A percentile compares a stretch with the other conserved stretches of the same genome.
These are phyloP conservation scores for Corythaeola cristata DNA, from an alignment of 2,113 vertebrate species.

Conservation along the genomic window DNA sequence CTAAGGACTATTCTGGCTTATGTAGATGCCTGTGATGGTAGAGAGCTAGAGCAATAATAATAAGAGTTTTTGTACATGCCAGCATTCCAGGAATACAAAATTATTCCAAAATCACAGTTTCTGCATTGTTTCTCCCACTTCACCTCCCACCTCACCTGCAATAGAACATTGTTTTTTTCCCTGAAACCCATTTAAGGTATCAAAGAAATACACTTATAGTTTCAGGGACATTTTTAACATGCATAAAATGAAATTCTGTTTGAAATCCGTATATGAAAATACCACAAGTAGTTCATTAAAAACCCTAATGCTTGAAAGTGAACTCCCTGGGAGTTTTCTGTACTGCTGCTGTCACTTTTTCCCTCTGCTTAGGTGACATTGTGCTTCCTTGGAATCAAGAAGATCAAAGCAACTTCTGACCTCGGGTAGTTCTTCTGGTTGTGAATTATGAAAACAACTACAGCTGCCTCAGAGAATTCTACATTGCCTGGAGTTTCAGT, in stretches of 20 bases:
- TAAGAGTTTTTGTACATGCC: not conserved
- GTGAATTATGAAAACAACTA: not conserved
- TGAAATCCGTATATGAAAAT: not conserved
- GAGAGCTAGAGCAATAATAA: not conserved
- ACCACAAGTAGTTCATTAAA: not conserved
- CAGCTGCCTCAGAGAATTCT: not conserved
- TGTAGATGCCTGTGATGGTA: not conserved
- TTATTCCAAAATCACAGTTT: not conserved
- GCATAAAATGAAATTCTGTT: not conserved
- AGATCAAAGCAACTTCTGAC: slow-evolving; percentile 2
- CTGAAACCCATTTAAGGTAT: not conserved
- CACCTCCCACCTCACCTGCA: not conserved
- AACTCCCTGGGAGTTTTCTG: not conserved
- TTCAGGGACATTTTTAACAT: not conserved
- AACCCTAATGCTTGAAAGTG: not conserved
- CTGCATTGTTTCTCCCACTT: not conserved
- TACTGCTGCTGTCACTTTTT: not conserved
- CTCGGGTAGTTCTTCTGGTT: not conserved
- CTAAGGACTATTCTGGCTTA: not conserved
- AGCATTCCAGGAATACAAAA: not conserved
- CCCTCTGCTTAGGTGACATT: not conserved
- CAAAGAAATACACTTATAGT: not conserved
- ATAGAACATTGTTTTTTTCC: not conserved
- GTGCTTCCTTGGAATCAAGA: not conserved
- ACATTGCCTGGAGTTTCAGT: not conserved